Percentiles rank a stretch among this genome's conserved stretches.
Conservation (phyloP, 2,797 vertebrate genomes). For the Acanthopagrus latus region DNA sequence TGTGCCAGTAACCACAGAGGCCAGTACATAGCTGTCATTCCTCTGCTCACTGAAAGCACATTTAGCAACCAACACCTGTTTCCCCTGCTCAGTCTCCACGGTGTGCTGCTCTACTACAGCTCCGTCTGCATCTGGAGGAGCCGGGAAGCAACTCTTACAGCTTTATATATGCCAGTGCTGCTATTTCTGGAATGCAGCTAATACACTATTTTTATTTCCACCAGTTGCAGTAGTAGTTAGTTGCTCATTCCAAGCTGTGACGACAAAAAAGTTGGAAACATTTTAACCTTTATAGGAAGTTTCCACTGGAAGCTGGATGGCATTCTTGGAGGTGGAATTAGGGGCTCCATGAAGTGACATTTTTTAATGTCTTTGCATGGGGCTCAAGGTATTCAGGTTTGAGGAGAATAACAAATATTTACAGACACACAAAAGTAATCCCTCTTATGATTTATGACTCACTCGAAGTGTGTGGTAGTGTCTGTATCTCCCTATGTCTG, state of each 20-base stretch:
- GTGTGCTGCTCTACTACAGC: conserved; percentile 75
- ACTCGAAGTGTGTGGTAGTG: no score
- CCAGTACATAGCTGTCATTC: conserved; percentile 90
- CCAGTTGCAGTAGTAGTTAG: conserved; percentile 20
- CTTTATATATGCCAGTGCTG: conserved; percentile 29
- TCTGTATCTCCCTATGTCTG: no score
- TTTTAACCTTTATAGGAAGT: conserved; percentile 23
- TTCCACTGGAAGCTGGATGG: background rate
- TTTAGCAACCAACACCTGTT: conserved; percentile 92
- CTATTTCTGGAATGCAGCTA: conserved; percentile 64
- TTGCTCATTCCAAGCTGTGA: background rate
- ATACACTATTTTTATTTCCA: conserved; percentile 47
- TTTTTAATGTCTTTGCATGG: background rate
- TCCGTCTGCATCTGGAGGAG: conserved; percentile 55
- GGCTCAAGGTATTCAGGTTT: background rate
- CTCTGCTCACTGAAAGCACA: conserved; percentile 89
- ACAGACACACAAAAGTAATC: no score
- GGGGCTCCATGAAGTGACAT: background rate
- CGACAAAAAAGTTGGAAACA: conserved; percentile 22
- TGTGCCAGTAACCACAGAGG: conserved; percentile 84
- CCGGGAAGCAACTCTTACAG: conserved; percentile 23
- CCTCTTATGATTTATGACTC: no score
- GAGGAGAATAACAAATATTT: no score
- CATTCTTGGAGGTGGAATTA: background rate
- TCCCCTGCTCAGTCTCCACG: conserved; percentile 85